Conservation (phyloP, 2,113 vertebrate species). For the Eretmochelys imbricata region DNA sequence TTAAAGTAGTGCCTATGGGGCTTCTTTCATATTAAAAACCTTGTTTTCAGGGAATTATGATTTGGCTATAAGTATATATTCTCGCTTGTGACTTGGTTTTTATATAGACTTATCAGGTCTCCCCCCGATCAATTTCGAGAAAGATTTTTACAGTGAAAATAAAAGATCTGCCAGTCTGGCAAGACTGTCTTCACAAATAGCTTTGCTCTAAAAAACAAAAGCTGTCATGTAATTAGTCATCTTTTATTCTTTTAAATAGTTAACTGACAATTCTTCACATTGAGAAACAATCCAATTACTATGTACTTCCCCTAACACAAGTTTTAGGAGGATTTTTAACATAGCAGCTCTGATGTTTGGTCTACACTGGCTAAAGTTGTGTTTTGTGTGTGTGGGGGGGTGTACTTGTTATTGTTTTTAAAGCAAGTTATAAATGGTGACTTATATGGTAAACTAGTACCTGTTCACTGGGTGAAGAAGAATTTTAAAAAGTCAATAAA, state of each 20-base stretch:
- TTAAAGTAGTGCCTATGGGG: background rate
- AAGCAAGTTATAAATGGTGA: too few relatives aligned
- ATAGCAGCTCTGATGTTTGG: background rate
- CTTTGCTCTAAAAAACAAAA: background rate
- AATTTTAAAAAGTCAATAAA: background rate
- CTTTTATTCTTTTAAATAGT: background rate
- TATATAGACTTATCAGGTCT: background rate
- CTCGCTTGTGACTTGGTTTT: rapidly evolving
- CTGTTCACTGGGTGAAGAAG: background rate
- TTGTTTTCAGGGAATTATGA: background rate
- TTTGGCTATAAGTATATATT: background rate
- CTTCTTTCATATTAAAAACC: background rate
- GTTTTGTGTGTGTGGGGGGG: too few relatives aligned
- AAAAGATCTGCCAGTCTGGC: background rate
- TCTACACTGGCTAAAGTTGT: background rate
- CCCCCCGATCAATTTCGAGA: background rate
- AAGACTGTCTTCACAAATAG: background rate
- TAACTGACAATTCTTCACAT: background rate
- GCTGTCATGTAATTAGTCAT: background rate
- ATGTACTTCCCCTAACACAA: background rate
- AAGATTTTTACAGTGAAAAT: background rate
- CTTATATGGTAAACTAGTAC: background rate
- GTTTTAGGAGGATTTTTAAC: background rate
- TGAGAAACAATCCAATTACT: background rate
- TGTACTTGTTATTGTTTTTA: too few relatives aligned